phyloP scores from a whole-genome alignment of 2,113 vertebrate species.

The Edolisoma coerulescens region DNA sequence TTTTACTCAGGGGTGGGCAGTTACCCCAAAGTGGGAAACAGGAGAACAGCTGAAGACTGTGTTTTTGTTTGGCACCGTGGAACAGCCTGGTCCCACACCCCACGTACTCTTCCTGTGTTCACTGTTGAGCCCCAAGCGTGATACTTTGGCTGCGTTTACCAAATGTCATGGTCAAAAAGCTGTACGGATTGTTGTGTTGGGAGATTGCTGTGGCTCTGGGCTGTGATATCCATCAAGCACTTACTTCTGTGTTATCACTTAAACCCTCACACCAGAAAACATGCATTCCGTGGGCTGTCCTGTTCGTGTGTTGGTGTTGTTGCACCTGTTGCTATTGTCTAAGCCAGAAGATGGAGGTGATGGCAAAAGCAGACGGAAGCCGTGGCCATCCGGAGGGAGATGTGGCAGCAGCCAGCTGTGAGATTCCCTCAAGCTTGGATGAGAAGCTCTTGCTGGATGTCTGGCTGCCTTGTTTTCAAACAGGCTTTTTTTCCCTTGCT shows the following conservation, averaged over 20 bases:
- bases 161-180: fast-evolving
- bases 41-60: neutral
- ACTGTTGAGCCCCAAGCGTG: neutral
- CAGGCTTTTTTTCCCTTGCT: neutral
- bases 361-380: neutral
- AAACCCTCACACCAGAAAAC: neutral
- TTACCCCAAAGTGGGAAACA: neutral
- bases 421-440: neutral
- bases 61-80: neutral
- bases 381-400: fast-evolving
- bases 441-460: neutral
- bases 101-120: neutral
- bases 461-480: neutral
- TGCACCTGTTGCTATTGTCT: slow-evolving; percentile 27
- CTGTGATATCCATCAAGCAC: neutral
- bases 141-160: neutral
- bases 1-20: neutral
- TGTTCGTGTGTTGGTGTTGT: neutral
- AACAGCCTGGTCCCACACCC: neutral
- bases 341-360: neutral
- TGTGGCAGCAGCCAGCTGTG: neutral
- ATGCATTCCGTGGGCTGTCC: neutral
- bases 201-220: neutral
- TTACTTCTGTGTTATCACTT: neutral
- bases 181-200: fast-evolving